Conservation (phyloP, 2,113 vertebrate genomes). For the Cololabis saira region DNA sequence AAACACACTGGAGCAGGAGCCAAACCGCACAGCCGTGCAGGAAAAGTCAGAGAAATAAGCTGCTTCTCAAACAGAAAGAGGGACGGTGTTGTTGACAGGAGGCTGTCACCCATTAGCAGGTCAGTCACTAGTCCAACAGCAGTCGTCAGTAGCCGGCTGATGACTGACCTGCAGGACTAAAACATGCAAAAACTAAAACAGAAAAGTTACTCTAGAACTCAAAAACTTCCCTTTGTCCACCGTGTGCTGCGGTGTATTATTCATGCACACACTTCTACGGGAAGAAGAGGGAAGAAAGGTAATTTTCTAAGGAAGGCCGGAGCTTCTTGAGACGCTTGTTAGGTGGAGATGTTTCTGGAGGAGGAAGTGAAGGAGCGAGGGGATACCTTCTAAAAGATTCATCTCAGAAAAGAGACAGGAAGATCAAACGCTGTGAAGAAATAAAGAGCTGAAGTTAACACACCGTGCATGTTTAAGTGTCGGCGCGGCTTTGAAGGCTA, state of each 20-base stretch:
- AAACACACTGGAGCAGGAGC: conserved; percentile 20
- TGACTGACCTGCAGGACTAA: not conserved
- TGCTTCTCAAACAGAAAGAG: conserved; percentile 9
- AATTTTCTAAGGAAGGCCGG: conserved; percentile 12
- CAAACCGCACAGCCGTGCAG: conserved; percentile 22
- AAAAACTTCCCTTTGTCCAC: conserved; percentile 21
- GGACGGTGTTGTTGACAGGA: not conserved
- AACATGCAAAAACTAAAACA: not conserved
- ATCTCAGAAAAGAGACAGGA: conserved; percentile 4
- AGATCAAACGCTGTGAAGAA: conserved; percentile 5
- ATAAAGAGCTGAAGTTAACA: not conserved
- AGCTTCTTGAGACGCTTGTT: conserved; percentile 22
- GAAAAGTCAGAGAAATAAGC: conserved; percentile 25
- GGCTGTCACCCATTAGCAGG: conserved; percentile 7
- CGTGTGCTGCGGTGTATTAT: conserved; percentile 59
- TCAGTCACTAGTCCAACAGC: not conserved
- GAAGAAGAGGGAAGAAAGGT: conserved; percentile 38
- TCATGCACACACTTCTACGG: conserved; percentile 43
- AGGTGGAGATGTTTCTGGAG: conserved; percentile 7
- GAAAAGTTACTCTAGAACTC: no score
- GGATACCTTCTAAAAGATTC: conserved; percentile 17
- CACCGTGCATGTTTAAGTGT: not conserved
- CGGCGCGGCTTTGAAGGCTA: not conserved
- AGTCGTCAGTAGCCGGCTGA: not conserved
- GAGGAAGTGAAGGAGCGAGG: not conserved